Conservation (phyloP, 2,113 vertebrate genomes). For the Toxotes jaculatrix region DNA sequence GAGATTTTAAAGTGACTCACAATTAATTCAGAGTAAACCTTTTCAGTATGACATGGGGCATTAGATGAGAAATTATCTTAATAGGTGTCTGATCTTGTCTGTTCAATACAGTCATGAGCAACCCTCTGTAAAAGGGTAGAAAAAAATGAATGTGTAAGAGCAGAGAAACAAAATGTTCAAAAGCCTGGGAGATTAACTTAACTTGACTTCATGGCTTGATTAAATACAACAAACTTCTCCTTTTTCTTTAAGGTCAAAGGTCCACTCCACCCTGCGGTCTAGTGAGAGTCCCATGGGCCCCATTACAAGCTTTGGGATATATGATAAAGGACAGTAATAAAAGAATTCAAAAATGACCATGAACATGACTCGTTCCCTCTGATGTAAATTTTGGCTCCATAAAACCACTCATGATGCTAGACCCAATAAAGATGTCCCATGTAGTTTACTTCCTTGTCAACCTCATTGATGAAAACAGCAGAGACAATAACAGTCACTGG, state of each 20-base stretch:
- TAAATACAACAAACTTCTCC: not conserved
- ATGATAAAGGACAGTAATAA: slow-evolving; percentile 44
- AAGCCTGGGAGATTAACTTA: not conserved
- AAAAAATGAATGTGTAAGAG: not conserved
- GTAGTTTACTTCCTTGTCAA: slow-evolving; percentile 45
- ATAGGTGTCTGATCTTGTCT: not conserved
- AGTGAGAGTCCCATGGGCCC: not conserved
- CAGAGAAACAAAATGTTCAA: not conserved
- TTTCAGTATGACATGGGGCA: not conserved
- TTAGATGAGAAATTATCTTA: not conserved
- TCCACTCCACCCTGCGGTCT: slow-evolving; percentile 21
- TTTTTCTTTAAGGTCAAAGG: slow-evolving; percentile 30
- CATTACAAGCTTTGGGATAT: slow-evolving; percentile 13
- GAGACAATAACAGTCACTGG: slow-evolving; percentile 9
- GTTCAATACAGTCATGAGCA: not conserved
- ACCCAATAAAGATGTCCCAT: slow-evolving; percentile 42
- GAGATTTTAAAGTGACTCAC: slow-evolving; percentile 4
- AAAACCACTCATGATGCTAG: slow-evolving; percentile 43
- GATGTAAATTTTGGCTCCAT: slow-evolving; percentile 52
- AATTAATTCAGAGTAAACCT: slow-evolving; percentile 2
- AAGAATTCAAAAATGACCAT: slow-evolving; percentile 19
- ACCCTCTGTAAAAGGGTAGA: not conserved
- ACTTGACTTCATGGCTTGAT: not conserved
- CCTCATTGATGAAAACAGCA: slow-evolving; percentile 38
- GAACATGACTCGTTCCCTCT: slow-evolving; percentile 30